These are phyloP conservation scores for Limnephilus lunatus DNA, from an alignment of 2,888 invertebrate species.

Conservation along the genomic window DNA sequence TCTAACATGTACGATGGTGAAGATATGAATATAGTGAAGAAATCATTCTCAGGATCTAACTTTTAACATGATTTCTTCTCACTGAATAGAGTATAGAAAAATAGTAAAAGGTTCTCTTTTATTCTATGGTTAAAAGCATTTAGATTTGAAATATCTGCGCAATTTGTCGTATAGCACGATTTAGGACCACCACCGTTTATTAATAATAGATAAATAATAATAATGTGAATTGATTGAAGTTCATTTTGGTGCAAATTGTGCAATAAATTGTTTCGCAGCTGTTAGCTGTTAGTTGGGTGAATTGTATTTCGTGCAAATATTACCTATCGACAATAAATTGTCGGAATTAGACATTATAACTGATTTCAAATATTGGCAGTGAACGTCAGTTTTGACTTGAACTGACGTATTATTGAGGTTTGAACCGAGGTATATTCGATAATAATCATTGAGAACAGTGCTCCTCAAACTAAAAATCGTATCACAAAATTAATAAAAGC, in stretches of 20 bases:
- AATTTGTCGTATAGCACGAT: neutral
- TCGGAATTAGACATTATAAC: neutral
- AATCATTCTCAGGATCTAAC: no score
- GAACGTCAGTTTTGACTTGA: neutral
- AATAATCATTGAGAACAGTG: neutral
- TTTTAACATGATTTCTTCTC: no score
- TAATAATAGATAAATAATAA: neutral
- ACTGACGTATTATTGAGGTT: neutral
- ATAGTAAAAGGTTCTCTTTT: neutral
- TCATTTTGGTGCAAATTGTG: neutral
- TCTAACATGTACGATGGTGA: no score
- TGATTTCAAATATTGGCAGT: neutral
- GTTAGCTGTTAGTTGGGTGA: neutral
- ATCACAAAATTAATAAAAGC: no score
- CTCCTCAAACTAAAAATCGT: no score
- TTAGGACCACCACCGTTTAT: neutral
- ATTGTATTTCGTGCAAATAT: constrained; percentile 2
- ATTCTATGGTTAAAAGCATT: neutral
- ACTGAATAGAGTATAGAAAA: neutral
- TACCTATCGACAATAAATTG: neutral
- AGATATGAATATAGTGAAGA: no score
- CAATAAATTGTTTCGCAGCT: neutral
- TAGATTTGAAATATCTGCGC: neutral
- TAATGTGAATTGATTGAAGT: neutral
- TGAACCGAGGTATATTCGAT: neutral